These are phyloP conservation scores for Polia nebulosa DNA, from an alignment of 2,888 invertebrate species.

Conservation along the genomic window DNA sequence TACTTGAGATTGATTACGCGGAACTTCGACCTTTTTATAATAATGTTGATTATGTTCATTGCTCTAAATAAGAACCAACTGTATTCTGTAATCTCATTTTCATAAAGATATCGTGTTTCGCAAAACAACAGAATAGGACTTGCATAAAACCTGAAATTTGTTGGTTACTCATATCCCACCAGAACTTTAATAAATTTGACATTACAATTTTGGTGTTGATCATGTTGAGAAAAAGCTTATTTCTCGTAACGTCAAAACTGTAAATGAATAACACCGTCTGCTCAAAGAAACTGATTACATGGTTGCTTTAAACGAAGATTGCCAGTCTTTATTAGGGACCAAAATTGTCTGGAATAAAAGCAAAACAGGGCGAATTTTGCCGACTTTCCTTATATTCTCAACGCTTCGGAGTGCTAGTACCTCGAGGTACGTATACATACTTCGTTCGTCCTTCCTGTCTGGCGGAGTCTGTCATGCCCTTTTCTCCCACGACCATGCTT, in stretches of 20 bases:
- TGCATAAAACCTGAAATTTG: not conserved
- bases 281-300: slow-evolving; percentile 21
- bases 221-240: not conserved
- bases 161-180: no score
- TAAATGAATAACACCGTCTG: not conserved
- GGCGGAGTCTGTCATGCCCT: slow-evolving; percentile 39
- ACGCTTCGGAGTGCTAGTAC: slow-evolving; percentile 14
- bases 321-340: slow-evolving; percentile 2
- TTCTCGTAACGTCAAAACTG: not conserved
- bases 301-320: not conserved
- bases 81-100: not conserved
- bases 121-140: not conserved
- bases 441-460: slow-evolving; percentile 25
- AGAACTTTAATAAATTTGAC: no score
- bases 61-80: not conserved
- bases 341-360: slow-evolving; percentile 22
- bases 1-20: not conserved
- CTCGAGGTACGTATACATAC: slow-evolving; percentile 25
- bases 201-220: no score
- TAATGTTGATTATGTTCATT: not conserved
- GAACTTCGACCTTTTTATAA: slow-evolving; percentile 6
- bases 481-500: slow-evolving; percentile 51
- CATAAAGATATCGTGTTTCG: not conserved
- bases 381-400: slow-evolving; percentile 21
- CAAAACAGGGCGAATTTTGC: slow-evolving; percentile 21